A percentile compares a stretch with the other conserved stretches of the same genome.
phyloP scores from a whole-genome alignment of 64 coral and sea anemone species.

The Platygyra sinensis region DNA sequence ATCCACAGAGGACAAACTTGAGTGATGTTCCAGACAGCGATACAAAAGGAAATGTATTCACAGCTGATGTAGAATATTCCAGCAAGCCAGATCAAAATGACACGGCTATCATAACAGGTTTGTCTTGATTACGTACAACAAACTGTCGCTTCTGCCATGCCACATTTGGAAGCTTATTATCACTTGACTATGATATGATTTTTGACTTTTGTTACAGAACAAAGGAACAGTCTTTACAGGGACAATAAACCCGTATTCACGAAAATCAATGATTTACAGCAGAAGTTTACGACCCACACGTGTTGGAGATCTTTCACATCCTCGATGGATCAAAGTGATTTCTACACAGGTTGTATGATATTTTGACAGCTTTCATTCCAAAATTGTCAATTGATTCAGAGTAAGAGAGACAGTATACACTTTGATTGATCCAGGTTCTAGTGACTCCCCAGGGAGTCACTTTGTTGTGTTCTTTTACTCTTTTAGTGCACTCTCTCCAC shows the following conservation, averaged over 20 bases:
- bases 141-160: no score
- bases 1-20: constrained; percentile 44
- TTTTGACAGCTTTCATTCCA: constrained; percentile 12
- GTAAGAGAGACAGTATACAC: no score
- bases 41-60: constrained; percentile 33
- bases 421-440: no score
- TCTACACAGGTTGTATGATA: neutral
- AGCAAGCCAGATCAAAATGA: constrained; percentile 12
- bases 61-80: neutral
- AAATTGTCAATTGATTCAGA: neutral
- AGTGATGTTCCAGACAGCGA: constrained; percentile 11
- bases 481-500: no score
- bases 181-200: no score
- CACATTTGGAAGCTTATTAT: no score
- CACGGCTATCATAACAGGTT: constrained; percentile 28
- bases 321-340: neutral
- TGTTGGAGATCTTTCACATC: neutral
- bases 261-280: neutral
- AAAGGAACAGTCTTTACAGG: constrained; percentile 35
- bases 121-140: neutral
- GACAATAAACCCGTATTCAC: neutral
- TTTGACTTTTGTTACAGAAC: constrained; percentile 24
- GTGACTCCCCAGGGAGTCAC: no score
- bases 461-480: no score
- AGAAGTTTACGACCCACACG: neutral